These are phyloP conservation scores for Girardia tigrina DNA, from an alignment of 2,888 invertebrate species.

Conservation along the genomic window DNA sequence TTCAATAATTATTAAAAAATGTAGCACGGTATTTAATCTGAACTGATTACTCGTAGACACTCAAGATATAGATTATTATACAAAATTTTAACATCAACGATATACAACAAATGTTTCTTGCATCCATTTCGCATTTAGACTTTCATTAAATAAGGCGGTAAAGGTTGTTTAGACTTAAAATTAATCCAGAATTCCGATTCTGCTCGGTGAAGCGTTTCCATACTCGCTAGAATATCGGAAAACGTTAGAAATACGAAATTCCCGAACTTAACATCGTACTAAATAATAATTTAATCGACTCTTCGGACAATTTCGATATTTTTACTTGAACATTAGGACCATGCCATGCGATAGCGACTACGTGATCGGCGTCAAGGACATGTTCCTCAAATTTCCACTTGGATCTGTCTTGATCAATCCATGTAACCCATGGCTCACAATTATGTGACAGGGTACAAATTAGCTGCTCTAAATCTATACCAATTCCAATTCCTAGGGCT, in stretches of 20 bases:
- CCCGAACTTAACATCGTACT: background rate
- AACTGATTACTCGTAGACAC: no score
- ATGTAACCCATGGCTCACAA: background rate
- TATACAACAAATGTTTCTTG: no score
- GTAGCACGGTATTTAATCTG: no score
- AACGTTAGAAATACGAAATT: background rate
- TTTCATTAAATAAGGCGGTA: constrained; percentile 17
- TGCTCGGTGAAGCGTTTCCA: constrained; percentile 5
- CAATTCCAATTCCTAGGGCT: constrained; percentile 28
- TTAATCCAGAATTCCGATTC: constrained; percentile 5
- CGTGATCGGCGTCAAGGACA: background rate
- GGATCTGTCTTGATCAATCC: constrained; percentile 13
- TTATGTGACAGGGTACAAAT: constrained; percentile 6
- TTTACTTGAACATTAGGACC: constrained; percentile 25
- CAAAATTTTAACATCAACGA: no score
- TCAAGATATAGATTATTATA: no score
- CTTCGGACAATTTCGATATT: background rate
- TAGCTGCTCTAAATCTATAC: constrained; percentile 25
- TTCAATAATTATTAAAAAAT: no score
- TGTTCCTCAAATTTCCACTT: constrained; percentile 33
- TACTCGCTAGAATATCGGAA: background rate
- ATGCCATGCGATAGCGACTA: constrained; percentile 30
- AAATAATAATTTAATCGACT: background rate
- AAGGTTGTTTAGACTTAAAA: constrained; percentile 12
- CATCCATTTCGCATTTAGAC: no score